Evolutionary conservation across 2,888 invertebrate genomes (phyloP), one percentile per base, ranked within the genome.

Genomic region (Rotaria magnacalcarata): DNA sequence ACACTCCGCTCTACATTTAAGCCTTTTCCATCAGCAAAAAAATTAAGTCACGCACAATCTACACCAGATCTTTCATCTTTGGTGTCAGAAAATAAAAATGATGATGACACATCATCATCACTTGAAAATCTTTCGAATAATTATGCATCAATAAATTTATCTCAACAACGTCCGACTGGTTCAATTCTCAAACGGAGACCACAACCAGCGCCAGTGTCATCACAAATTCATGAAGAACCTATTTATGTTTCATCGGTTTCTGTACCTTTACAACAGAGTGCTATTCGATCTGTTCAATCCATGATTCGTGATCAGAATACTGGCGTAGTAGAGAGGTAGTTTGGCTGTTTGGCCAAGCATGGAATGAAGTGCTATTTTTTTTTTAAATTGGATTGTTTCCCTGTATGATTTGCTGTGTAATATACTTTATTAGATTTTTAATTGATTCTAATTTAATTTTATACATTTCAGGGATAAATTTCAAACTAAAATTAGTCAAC

Each of bases 401-500:
- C 21, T 54, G 19, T 6, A 54, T 54, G 4, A 54, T 54, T 67
- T 67, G 67, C 34, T 67, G 67, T 67, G 67, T 7, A 11, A 19
- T 67, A 27, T 34, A 8, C 19, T 19, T 34, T 5, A 52, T 34
- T 34, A 6, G 19, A 7, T 34, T 41, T 67, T 34, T 14, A 19
- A 34, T 67, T 19, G 4, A 7, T 67, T 19, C 1, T 19, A 27
- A 5, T 5, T 67, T 27, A 16, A 2, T 14, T 41, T 67, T 34
- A 1, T 34, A 50, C 27, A 14, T 1, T 80, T 47, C 47, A 80
- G 80, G 16, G 80, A 80, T 43, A 80, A 80, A 80, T 80, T 80
- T 80, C 80, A 47, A 47, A 80, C 24, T 47, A n/a, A 80, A 47
- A 80, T 47, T n/a, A 80, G 80, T 47, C 80, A 80, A 47, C 80